phyloP scores from a whole-genome alignment of 2,888 invertebrate species.

The Mactromeris polynyma region DNA sequence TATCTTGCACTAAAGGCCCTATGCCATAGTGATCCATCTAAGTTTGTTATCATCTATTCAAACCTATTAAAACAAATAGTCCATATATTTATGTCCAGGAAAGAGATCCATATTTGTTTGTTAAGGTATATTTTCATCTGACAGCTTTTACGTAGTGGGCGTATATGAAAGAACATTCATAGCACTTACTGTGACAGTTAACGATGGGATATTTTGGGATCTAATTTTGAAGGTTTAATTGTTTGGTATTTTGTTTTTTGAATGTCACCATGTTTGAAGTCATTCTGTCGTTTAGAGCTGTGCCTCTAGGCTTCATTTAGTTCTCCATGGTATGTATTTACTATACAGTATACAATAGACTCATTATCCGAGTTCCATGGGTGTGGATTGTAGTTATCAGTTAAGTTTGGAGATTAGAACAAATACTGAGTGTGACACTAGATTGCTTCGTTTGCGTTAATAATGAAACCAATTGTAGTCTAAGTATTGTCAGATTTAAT shows the following conservation, averaged over 20 bases:
- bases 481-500: not conserved
- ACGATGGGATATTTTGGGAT: slow-evolving; percentile 3
- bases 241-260: not conserved
- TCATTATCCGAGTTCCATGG: not conserved
- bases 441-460: not conserved
- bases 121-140: not conserved
- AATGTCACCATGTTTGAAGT: not conserved
- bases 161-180: not conserved
- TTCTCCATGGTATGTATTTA: not conserved
- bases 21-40: not conserved
- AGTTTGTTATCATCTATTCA: not conserved
- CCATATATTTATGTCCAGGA: not conserved
- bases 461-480: not conserved
- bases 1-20: not conserved
- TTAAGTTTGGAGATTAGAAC: not conserved
- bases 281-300: not conserved
- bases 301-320: not conserved
- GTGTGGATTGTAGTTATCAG: not conserved
- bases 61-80: not conserved
- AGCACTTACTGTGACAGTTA: not conserved
- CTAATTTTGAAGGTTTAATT: not conserved
- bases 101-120: not conserved
- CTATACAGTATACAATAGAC: not conserved
- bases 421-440: not conserved
- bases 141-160: not conserved